These are phyloP conservation scores for Struthio camelus DNA, from an alignment of 2,113 vertebrate genomes.

Conservation along the genomic window DNA sequence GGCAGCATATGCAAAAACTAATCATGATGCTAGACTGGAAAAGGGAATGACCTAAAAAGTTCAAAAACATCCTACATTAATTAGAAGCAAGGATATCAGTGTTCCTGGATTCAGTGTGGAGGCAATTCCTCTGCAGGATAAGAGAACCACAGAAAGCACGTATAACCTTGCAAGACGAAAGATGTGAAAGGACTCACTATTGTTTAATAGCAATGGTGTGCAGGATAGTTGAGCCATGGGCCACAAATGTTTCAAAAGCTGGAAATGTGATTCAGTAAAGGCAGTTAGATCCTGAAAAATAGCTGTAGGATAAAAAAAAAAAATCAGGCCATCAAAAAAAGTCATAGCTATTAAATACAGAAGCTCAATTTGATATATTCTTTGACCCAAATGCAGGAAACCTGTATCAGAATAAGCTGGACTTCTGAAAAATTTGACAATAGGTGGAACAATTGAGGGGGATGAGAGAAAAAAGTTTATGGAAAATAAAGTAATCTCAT, in stretches of 20 bases:
- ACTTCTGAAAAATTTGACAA: not conserved
- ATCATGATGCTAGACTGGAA: not conserved
- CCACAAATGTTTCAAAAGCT: constrained; percentile 5
- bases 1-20: constrained; percentile 16
- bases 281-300: not conserved
- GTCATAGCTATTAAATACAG: not conserved
- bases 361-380: not conserved
- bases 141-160: not conserved
- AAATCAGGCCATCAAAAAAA: not conserved
- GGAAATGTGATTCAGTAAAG: not conserved
- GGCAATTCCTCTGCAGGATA: not conserved
- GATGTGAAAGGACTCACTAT: not conserved
- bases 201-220: not conserved
- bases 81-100: not conserved
- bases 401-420: not conserved
- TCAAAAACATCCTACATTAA: constrained; percentile 1
- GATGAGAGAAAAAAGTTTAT: not conserved
- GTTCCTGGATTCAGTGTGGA: not conserved
- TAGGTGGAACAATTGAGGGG: not conserved
- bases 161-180: not conserved
- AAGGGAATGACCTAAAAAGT: not conserved
- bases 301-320: not conserved
- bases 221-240: not conserved
- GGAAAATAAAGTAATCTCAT: not conserved
- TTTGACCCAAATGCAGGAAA: not conserved